Base-by-base conservation (phyloP, 30 jellyfish, hydroid and myxozoan species). In the Thelohanellus kitauei region DNA sequence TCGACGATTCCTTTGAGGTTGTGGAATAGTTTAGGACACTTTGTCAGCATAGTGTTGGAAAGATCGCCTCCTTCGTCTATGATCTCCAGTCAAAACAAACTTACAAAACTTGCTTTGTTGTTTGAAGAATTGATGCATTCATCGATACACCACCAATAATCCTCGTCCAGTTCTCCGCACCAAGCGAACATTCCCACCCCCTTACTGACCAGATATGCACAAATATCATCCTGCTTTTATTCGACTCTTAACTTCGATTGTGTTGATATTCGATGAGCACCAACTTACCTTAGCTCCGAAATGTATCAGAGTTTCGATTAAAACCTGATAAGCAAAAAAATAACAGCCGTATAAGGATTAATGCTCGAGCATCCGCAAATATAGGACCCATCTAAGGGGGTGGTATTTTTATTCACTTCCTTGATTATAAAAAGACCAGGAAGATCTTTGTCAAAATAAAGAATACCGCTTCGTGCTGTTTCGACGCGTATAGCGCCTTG, bases 71-170 rank as follows among this genome's bases (percentile, higher is more conserved):
- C 90, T 38, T 67, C 90, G 38, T 67, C 90, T 13, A 67, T 40
- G 15, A 67, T 55, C 90, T 67, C 23, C 0, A 4, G 4, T 5
- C 4, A 41, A 8, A 41, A 21, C 0, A 20, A n/a, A 10, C 43
- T 29, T 57, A 66, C 88, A 58, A 66, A 54, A 33, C 52, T 66
- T 17, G 88, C 73, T 34, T 61, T 53, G 84, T 84, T 56, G 17
- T 66, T 55, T 31, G 65, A 84, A 12, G 66, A 66, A 21, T 75
- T 59, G 48, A 67, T 67, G 38, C 85, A 67, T 43, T 67, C 53
- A 24, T 67, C 90, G 34, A 67, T 67, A 34, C 90, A 67, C 90
- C 90, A 67, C 90, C 90, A 67, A 62, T 57, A 67, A 40, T 67
- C 90, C 42, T 67, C 90, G 18, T 67, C 90, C 10, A 84, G 50